Percentiles rank a stretch among this genome's conserved stretches.
phyloP scores from a whole-genome alignment of 2,888 invertebrate species.

The Dynastes tityus region DNA sequence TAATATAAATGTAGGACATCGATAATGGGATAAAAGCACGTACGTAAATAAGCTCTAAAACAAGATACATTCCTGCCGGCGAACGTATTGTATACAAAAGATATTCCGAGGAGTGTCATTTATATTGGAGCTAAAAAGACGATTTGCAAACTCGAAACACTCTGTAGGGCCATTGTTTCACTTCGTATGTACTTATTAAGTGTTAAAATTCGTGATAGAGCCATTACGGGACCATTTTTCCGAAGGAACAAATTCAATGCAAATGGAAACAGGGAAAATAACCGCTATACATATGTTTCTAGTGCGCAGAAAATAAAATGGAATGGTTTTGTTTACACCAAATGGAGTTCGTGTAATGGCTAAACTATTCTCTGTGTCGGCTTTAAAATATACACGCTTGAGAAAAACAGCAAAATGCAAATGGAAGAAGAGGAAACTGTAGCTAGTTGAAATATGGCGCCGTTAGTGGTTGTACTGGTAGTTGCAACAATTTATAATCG shows the following conservation, averaged over 20 bases:
- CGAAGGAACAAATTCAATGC: constrained; percentile 57
- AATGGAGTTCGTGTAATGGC: constrained; percentile 48
- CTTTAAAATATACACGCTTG: constrained; percentile 34
- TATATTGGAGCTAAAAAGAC: constrained; percentile 25
- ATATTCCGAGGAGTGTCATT: constrained; percentile 25
- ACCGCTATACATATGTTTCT: constrained; percentile 55
- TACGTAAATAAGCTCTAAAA: constrained; percentile 26
- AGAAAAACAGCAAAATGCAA: constrained; percentile 44
- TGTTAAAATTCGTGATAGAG: constrained; percentile 50
- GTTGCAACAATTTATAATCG: constrained; percentile 29
- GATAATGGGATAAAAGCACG: constrained; percentile 22
- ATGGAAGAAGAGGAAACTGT: constrained; percentile 39
- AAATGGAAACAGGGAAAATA: constrained; percentile 55
- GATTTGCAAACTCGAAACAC: constrained; percentile 33
- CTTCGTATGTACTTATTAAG: constrained; percentile 46
- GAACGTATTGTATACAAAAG: constrained; percentile 25
- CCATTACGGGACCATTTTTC: constrained; percentile 47
- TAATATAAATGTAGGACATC: constrained; percentile 34
- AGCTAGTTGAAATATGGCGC: constrained; percentile 26
- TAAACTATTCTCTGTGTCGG: constrained; percentile 46
- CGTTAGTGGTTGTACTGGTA: constrained; percentile 27
- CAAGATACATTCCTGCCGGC: constrained; percentile 12
- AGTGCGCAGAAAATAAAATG: constrained; percentile 51
- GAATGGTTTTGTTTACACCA: constrained; percentile 51
- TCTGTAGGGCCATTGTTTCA: constrained; percentile 45